Conservation (phyloP, 2,888 invertebrate species). For the Lycaena phlaeas region DNA sequence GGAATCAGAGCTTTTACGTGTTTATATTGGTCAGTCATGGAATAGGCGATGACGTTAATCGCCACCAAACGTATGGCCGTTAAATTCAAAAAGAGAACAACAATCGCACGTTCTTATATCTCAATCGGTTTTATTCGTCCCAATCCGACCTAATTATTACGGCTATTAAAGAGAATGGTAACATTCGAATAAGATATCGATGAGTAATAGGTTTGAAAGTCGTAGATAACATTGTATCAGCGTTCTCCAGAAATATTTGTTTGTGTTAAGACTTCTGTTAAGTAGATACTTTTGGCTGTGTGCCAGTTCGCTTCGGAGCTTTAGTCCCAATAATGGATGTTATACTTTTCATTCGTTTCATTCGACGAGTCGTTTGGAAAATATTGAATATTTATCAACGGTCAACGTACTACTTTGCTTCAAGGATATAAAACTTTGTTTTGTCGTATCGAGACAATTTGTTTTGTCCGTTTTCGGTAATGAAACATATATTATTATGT, state of each 20-base stretch:
- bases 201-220: slow-evolving; percentile 2
- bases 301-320: slow-evolving; percentile 25
- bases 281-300: slow-evolving; percentile 37
- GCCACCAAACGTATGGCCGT: no score
- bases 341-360: slow-evolving; percentile 5
- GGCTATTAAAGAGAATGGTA: not conserved
- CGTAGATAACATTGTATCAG: slow-evolving; percentile 13
- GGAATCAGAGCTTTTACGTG: no score
- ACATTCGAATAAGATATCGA: slow-evolving; percentile 2
- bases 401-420: slow-evolving; percentile 1
- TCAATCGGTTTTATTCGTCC: no score
- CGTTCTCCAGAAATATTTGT: slow-evolving; percentile 23
- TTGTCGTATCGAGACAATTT: not conserved
- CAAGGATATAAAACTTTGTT: not conserved
- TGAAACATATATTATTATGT: not conserved
- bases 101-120: no score
- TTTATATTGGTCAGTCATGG: no score
- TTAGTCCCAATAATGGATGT: slow-evolving; percentile 12
- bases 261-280: slow-evolving; percentile 46
- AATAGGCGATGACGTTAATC: no score
- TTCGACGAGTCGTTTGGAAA: not conserved
- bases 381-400: slow-evolving; percentile 1
- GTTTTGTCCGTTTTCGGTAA: not conserved
- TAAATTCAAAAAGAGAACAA: no score
- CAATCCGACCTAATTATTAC: no score